phyloP scores from a whole-genome alignment of 2,888 invertebrate species.

The Drosophila eohydei region DNA sequence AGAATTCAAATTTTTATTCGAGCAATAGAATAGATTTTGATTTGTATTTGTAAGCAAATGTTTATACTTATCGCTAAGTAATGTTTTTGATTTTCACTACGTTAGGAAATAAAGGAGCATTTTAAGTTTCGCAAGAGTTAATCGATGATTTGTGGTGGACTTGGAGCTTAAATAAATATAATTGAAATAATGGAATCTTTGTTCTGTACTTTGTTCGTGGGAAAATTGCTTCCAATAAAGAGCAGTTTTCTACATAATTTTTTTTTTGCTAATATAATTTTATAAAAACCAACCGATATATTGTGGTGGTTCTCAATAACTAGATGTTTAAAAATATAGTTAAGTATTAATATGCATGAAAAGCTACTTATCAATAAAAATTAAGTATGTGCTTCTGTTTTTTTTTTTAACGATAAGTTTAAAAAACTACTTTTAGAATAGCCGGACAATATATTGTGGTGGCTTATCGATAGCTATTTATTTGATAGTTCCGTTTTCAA shows the following conservation, averaged over 20 bases:
- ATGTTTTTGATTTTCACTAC: background rate
- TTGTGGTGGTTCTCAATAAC: background rate
- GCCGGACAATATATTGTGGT: constrained; percentile 14
- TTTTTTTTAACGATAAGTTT: too few relatives aligned
- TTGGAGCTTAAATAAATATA: background rate
- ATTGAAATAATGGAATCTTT: background rate
- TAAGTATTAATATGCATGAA: too few relatives aligned
- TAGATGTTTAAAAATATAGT: too few relatives aligned
- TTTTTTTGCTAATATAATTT: too few relatives aligned
- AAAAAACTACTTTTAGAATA: background rate
- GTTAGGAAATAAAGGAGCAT: background rate
- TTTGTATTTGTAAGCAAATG: constrained; percentile 89
- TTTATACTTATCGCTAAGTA: background rate
- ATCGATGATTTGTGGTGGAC: background rate
- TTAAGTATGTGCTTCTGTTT: background rate
- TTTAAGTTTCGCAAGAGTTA: background rate
- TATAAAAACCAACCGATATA: background rate
- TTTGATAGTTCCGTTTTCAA: constrained; percentile 21
- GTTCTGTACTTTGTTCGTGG: too few relatives aligned
- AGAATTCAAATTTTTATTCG: constrained; percentile 91
- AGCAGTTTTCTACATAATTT: too few relatives aligned
- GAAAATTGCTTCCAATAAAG: too few relatives aligned
- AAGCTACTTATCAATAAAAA: background rate
- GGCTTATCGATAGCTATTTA: constrained; percentile 23
- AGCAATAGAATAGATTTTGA: constrained; percentile 97